Base-by-base conservation (phyloP, 2,888 invertebrate genomes). In the Drosophila setosimentum region DNA sequence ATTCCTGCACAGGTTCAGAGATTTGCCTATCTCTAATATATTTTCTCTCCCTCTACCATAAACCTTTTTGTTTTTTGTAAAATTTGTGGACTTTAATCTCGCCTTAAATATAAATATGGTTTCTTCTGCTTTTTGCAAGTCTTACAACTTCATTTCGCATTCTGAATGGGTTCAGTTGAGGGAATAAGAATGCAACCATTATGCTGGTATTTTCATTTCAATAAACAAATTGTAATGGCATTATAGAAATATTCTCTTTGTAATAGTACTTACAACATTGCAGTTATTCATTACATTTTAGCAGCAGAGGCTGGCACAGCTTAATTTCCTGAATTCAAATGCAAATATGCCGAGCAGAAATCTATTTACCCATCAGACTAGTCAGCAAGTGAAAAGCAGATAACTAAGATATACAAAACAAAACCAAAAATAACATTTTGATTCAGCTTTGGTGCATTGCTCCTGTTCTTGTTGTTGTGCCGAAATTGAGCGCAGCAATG, bases 351-450 rank as follows among this genome's bases (percentile, higher is more conserved):
- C 24, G 24, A 57, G 58, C 66, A 73, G 70, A 76, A 78, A 80
- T 83, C 71, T 83, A 68, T 86, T 83, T 83, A 71, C 55, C 57
- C 68, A 62, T 59, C 72, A 8, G 74, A 73, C 68, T 61, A 73
- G 73, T 76, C 79, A 77, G 67, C 68, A 70, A 67, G 65, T 61
- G 61, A 69, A 79, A 68, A 64, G 27, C 62, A 45, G 24, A 42
- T 21, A 13, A 21, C 42, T 42, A 11, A 42, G 42, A 42, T 1
- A 42, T 8, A 4, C 8, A 24, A 24, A 33, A 76, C 66, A 83
- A 66, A 58, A 54, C 37, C 18, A 60, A 69, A 69, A 45, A 58
- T 60, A 45, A 24, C 60, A 42, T 62, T 45, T 13, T 49, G 32
- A 49, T 29, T 33, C 32, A 50, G 32, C 40, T 60, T 45, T 51